Evolutionary conservation across 30 jellyfish, hydroid and myxozoan genomes (phyloP), one percentile per base, ranked within the genome.

Genomic region (Hydractinia echinata): DNA sequence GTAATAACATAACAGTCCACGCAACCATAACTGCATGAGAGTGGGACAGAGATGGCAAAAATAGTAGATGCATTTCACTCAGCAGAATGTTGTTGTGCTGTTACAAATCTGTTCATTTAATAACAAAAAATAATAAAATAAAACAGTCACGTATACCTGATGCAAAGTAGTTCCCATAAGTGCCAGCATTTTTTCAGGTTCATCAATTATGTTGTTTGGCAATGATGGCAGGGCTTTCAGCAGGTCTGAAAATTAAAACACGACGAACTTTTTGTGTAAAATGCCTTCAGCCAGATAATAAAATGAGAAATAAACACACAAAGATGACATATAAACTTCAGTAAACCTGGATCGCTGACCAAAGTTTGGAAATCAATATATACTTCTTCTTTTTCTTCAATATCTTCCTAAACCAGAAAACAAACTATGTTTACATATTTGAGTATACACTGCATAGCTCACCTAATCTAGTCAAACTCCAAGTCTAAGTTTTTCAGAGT

Each of bases 321-420:
- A 58, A 58, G 69, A 11, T 0, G 15, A 58, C 69, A 11, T 58
- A 58, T 0, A 11, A 11, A 11, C 69, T 0, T 16, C 15, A 4
- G 20, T 73, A 15, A 51, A 88, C 96, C 89, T 8, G 84, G 81
- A 76, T 88, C 86, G 44, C 72, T 83, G 4, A 51, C 68, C 51
- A 89, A 18, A 11, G 86, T 91, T 48, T 76, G 83, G 66, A 4
- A 84, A 74, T 89, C 97, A 51, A 89, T 39, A 39, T 51, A 76
- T 52, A 89, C 84, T 70, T 90, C 88, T 53, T 58, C 62, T 20
- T 66, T 84, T 61, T 89, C 91, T 67, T 84, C 97, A 67, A 89
- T 82, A 18, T 84, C 92, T 10, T 79, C 97, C 97, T 89, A 30
- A 53, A 81, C 50, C 10, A 30, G 44, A 30, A 30, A 30, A 30